Percentiles rank a stretch among this genome's conserved stretches.
Conservation (phyloP, 2,113 vertebrate species). For the Tinamus guttatus region DNA sequence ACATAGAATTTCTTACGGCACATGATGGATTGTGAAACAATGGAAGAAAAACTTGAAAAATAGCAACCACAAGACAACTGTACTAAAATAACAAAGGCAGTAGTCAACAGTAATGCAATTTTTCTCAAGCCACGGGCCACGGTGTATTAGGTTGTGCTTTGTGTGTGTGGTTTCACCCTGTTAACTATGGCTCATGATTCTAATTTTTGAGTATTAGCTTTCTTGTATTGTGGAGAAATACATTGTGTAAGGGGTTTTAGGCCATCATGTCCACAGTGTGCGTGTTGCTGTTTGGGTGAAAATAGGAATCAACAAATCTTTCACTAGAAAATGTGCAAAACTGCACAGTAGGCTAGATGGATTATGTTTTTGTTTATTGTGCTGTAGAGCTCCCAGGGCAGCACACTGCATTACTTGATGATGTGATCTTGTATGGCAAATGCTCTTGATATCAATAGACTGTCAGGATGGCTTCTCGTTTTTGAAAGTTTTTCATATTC, state of each 20-base stretch:
- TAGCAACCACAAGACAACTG: background rate
- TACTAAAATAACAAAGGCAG: background rate
- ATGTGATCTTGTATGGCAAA: fast-evolving
- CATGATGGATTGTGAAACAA: background rate
- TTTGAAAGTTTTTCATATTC: background rate
- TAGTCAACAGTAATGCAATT: background rate
- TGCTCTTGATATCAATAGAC: background rate
- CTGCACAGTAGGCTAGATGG: background rate
- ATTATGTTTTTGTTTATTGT: background rate
- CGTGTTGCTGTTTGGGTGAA: background rate
- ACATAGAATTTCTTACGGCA: background rate
- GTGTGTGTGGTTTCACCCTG: background rate
- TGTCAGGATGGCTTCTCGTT: background rate
- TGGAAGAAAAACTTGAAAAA: background rate
- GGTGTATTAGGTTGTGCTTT: background rate
- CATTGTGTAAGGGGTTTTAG: background rate
- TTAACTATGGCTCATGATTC: background rate
- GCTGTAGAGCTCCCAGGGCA: background rate
- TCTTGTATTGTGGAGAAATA: background rate
- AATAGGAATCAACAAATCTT: background rate
- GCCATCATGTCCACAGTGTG: background rate
- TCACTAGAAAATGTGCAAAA: background rate
- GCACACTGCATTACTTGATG: background rate
- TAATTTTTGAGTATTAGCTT: background rate
- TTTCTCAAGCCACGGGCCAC: background rate